Percentiles rank a stretch among this genome's conserved stretches.
Conservation (phyloP, 2,113 vertebrate species). For the Mesocricetus auratus region DNA sequence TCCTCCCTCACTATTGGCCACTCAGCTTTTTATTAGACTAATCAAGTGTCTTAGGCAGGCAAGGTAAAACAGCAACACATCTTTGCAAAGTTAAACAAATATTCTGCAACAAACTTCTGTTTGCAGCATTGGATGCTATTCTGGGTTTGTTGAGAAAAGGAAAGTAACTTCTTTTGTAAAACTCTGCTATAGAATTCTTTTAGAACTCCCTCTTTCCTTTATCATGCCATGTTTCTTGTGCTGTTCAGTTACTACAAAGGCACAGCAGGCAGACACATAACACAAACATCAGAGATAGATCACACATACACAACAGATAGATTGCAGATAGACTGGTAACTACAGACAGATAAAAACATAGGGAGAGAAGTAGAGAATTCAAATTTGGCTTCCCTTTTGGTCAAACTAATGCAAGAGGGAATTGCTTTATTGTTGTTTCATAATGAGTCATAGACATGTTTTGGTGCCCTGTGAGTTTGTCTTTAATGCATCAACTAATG, state of each 20-base stretch:
- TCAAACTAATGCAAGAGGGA: neutral
- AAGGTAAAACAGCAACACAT: neutral
- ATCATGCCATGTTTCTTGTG: neutral
- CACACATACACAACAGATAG: neutral
- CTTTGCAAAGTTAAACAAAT: neutral
- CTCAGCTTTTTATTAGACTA: neutral
- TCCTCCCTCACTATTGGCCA: neutral
- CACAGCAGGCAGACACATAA: neutral
- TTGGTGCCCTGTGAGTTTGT: neutral
- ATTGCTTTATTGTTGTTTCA: neutral
- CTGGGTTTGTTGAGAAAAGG: neutral
- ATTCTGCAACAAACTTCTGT: neutral
- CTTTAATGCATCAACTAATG: neutral
- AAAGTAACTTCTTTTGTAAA: neutral
- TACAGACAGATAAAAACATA: neutral
- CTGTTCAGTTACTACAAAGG: neutral
- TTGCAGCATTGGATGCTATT: neutral
- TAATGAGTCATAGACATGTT: neutral
- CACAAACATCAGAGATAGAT: neutral
- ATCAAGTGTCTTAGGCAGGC: neutral
- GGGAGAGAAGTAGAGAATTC: neutral
- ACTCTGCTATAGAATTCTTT: neutral
- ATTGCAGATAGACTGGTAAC: neutral
- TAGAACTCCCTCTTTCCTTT: neutral
- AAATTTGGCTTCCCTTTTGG: too few relatives aligned